Conservation (phyloP, 2,888 invertebrate species). For the Apamea anceps region DNA sequence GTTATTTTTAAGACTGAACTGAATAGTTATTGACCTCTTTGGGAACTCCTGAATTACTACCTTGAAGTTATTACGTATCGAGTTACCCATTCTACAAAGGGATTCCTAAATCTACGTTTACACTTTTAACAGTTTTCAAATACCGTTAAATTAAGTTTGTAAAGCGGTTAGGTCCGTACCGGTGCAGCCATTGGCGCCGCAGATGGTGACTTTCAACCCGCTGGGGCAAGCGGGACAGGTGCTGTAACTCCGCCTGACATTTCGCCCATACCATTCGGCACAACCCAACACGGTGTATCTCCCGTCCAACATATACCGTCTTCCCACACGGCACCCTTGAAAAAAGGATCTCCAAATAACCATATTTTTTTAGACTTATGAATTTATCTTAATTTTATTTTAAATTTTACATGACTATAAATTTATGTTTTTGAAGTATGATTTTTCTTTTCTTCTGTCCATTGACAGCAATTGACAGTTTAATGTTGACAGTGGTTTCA, state of each 20-base stretch:
- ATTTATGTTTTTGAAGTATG: slow-evolving; percentile 39
- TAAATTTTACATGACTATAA: slow-evolving; percentile 50
- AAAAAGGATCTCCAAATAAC: slow-evolving; percentile 57
- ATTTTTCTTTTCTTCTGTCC: slow-evolving; percentile 35
- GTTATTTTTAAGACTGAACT: neutral
- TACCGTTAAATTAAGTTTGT: neutral
- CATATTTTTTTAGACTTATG: slow-evolving; percentile 62
- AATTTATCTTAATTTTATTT: slow-evolving; percentile 23
- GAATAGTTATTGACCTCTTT: neutral
- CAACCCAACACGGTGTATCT: slow-evolving; percentile 15
- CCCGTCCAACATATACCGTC: slow-evolving; percentile 36
- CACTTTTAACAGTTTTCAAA: neutral
- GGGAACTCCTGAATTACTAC: neutral
- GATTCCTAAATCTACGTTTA: neutral
- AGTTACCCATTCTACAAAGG: neutral
- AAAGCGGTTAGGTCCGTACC: slow-evolving; percentile 68
- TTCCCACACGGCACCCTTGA: slow-evolving; percentile 37
- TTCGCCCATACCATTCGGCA: slow-evolving; percentile 1
- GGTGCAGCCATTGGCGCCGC: slow-evolving; percentile 89
- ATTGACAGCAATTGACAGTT: slow-evolving; percentile 15
- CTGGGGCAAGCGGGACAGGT: slow-evolving; percentile 77
- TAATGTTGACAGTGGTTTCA: slow-evolving; percentile 10
- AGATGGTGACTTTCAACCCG: slow-evolving; percentile 89
- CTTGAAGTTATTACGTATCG: neutral
- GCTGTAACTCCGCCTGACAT: slow-evolving; percentile 67